Conservation (phyloP, 2,888 invertebrate species). For the Volucella bombylans region DNA sequence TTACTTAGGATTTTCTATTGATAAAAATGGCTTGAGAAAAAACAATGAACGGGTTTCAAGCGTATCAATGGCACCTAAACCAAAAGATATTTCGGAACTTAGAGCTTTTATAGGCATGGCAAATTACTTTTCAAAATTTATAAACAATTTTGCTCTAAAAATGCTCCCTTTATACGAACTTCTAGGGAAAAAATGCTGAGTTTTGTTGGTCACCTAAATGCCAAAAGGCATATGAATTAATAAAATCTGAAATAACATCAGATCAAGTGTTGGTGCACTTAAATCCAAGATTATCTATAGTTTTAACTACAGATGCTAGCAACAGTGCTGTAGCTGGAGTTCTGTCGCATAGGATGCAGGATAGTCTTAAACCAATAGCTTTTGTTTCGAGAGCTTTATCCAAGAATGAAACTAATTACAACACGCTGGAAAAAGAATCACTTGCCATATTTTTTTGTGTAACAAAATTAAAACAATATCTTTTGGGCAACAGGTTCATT, state of each 20-base stretch:
- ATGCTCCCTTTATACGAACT: conserved; percentile 27
- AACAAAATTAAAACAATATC: conserved; percentile 65
- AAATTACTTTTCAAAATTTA: conserved; percentile 79
- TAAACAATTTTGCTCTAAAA: conserved; percentile 68
- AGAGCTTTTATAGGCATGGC: conserved; percentile 77
- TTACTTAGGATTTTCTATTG: conserved; percentile 67
- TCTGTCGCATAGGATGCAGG: conserved; percentile 24
- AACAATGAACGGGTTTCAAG: conserved; percentile 72
- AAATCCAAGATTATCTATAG: conserved; percentile 19
- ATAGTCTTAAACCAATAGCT: conserved; percentile 13
- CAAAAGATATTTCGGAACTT: conserved; percentile 73
- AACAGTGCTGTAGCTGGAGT: conserved; percentile 27
- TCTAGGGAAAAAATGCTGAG: conserved; percentile 10
- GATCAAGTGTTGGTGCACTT: conserved; percentile 41
- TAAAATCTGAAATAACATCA: conserved; percentile 37
- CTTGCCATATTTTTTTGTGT: conserved; percentile 58
- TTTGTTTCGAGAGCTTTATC: conserved; percentile 35
- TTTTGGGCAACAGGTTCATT: conserved; percentile 56
- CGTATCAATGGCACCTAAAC: conserved; percentile 73
- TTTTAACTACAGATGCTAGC: conserved; percentile 45
- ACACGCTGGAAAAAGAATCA: conserved; percentile 39
- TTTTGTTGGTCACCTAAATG: conserved; percentile 30
- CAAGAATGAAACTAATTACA: conserved; percentile 26
- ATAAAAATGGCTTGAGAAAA: conserved; percentile 74
- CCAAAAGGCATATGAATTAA: conserved; percentile 28